phyloP scores from a whole-genome alignment of 2,888 invertebrate genomes.

The Euphydryas editha region DNA sequence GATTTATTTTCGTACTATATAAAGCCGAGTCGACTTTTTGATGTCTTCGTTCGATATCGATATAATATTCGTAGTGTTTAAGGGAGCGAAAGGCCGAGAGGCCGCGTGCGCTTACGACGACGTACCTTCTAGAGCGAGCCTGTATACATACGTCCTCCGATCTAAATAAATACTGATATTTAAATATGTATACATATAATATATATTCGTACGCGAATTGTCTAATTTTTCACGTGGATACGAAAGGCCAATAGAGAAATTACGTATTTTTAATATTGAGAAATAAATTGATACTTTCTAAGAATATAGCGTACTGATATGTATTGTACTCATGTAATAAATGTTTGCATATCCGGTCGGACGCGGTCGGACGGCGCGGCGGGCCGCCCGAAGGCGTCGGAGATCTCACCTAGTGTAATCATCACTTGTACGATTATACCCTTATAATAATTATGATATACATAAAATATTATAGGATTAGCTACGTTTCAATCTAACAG shows the following conservation, averaged over 20 bases:
- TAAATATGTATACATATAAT: slow-evolving; percentile 79
- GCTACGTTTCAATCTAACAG: slow-evolving; percentile 84
- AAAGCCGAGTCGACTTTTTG: slow-evolving; percentile 82
- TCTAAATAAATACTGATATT: slow-evolving; percentile 79
- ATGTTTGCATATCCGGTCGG: slow-evolving; percentile 81
- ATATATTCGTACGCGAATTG: slow-evolving; percentile 81
- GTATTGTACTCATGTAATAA: slow-evolving; percentile 69
- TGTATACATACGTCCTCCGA: slow-evolving; percentile 83
- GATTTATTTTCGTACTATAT: slow-evolving; percentile 84
- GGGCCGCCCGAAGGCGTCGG: slow-evolving; percentile 77
- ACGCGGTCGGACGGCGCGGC: slow-evolving; percentile 77
- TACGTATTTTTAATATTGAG: slow-evolving; percentile 84
- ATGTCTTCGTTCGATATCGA: slow-evolving; percentile 82
- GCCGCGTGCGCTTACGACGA: slow-evolving; percentile 82
- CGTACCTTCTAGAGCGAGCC: slow-evolving; percentile 83
- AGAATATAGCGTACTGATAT: slow-evolving; percentile 72
- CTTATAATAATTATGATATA: slow-evolving; percentile 77
- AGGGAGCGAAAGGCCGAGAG: slow-evolving; percentile 75
- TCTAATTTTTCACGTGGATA: slow-evolving; percentile 81
- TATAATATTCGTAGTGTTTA: slow-evolving; percentile 76
- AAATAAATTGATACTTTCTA: slow-evolving; percentile 78
- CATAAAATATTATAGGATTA: slow-evolving; percentile 77
- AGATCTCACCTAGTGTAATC: slow-evolving; percentile 83
- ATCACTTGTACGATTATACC: slow-evolving; percentile 80
- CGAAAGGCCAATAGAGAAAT: slow-evolving; percentile 82